Percentiles rank a stretch among this genome's conserved stretches.
Evolutionary conservation across 1,140 invertebrate genomes (phyloP).

Genomic region (Nasonia vitripennis): DNA sequence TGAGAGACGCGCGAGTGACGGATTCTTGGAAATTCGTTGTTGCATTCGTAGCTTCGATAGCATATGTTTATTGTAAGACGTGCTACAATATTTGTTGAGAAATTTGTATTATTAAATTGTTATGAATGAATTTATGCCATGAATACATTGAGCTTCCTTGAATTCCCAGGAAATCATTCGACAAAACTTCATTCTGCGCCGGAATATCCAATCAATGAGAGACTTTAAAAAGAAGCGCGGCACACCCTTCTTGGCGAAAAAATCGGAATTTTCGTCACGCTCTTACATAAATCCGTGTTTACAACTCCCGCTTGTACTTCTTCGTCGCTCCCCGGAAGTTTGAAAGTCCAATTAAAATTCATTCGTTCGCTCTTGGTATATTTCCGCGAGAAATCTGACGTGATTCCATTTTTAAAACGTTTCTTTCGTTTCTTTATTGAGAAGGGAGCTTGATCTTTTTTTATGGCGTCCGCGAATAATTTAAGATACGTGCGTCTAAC

Average conservation of each 20-base stretch:
- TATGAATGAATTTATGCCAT: background rate
- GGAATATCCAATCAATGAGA: conserved; percentile 1
- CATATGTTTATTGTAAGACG: too few relatives aligned
- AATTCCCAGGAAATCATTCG: background rate
- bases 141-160: background rate
- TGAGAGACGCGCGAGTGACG: background rate
- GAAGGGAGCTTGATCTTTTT: background rate
- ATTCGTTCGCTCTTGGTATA: conserved; percentile 56
- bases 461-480: background rate
- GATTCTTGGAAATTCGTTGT: background rate
- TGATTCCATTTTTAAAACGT: conserved; percentile 58
- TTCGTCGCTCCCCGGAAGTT: conserved; percentile 55
- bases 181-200: background rate
- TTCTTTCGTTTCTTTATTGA: background rate
- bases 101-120: background rate
- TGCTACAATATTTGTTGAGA: too few relatives aligned
- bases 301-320: conserved; percentile 59
- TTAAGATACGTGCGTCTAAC: too few relatives aligned
- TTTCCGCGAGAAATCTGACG: conserved; percentile 59
- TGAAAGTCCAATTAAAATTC: conserved; percentile 66
- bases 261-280: conserved; percentile 60
- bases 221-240: background rate
- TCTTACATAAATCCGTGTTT: conserved; percentile 59
- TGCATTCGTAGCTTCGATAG: background rate
- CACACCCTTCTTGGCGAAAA: conserved; percentile 12